These are phyloP conservation scores for Flabesymbios commensalis DNA, from an alignment of 2,888 invertebrate genomes.

Conservation along the genomic window DNA sequence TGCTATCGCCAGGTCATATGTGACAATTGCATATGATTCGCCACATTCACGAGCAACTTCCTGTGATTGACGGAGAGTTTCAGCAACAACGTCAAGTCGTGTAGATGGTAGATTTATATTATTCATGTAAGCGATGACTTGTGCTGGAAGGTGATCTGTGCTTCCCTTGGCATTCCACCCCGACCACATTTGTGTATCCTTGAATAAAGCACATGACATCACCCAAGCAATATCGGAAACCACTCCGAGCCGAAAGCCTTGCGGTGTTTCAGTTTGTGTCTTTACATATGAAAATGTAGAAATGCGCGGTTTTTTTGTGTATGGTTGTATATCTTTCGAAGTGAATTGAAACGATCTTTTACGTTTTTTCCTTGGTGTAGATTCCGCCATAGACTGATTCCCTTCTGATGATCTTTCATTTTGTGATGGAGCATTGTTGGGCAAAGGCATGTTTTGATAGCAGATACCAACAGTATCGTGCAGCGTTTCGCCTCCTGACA, in stretches of 20 bases:
- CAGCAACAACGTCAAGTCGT: conserved; percentile 27
- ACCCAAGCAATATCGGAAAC: conserved; percentile 1
- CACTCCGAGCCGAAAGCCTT: neutral
- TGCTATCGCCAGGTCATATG: conserved; percentile 11
- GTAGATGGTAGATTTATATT: conserved; percentile 25
- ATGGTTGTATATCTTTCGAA: neutral
- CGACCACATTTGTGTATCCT: conserved; percentile 23
- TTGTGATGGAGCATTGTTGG: too few species aligned
- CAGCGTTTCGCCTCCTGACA: conserved; percentile 25
- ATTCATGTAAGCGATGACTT: conserved; percentile 25
- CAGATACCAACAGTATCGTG: conserved; percentile 32
- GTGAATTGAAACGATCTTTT: neutral
- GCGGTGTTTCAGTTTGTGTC: neutral
- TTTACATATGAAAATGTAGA: neutral
- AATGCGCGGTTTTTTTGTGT: conserved; percentile 5
- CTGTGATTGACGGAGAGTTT: conserved; percentile 24
- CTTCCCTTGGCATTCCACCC: conserved; percentile 26
- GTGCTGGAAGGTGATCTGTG: conserved; percentile 21
- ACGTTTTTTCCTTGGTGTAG: neutral
- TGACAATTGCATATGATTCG: conserved; percentile 9
- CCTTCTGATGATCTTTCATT: too few species aligned
- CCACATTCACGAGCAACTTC: conserved; percentile 21
- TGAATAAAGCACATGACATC: neutral
- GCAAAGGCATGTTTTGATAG: too few species aligned
- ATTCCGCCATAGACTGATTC: too few species aligned